Percentiles rank a stretch among this genome's conserved stretches.
Evolutionary conservation across 2,113 vertebrate genomes (phyloP).

Genomic region (Lanius collurio): DNA sequence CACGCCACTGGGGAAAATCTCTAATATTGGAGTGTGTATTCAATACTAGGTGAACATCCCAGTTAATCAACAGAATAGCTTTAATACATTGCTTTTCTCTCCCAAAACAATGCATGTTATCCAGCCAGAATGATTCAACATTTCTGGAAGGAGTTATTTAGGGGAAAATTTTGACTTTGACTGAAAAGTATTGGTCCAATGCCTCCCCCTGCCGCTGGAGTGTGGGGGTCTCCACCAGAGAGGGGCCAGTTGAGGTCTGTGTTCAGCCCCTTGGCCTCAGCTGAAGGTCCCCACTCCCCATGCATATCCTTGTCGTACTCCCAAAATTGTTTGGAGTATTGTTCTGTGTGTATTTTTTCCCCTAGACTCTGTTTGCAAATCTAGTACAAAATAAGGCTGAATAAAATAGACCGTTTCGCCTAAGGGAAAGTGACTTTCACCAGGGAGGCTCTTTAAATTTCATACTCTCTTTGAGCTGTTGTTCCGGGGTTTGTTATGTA

Average conservation of each 20-base stretch:
- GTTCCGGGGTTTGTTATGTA: not conserved
- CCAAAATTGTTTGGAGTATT: not conserved
- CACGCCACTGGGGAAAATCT: not conserved
- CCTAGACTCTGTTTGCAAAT: not conserved
- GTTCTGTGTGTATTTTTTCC: not conserved
- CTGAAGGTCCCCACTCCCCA: not conserved
- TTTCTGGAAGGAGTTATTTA: not conserved
- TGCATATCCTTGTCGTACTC: not conserved
- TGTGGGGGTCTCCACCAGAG: not conserved
- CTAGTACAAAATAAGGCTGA: not conserved
- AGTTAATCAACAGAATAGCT: not conserved
- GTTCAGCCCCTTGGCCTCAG: not conserved
- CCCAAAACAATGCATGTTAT: not conserved
- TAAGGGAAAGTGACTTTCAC: conserved; percentile 49
- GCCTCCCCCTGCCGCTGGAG: not conserved
- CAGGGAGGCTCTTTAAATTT: not conserved
- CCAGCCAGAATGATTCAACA: not conserved
- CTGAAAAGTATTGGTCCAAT: not conserved
- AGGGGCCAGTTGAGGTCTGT: not conserved
- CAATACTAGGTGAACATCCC: not conserved
- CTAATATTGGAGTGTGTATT: not conserved
- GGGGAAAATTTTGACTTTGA: not conserved
- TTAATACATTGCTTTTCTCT: not conserved
- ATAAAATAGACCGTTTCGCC: not conserved
- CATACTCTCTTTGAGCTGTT: not conserved